Percentiles rank a stretch among this genome's conserved stretches.
Evolutionary conservation across 2,797 vertebrate species (phyloP).

Genomic region (Tamandua tetradactyla): DNA sequence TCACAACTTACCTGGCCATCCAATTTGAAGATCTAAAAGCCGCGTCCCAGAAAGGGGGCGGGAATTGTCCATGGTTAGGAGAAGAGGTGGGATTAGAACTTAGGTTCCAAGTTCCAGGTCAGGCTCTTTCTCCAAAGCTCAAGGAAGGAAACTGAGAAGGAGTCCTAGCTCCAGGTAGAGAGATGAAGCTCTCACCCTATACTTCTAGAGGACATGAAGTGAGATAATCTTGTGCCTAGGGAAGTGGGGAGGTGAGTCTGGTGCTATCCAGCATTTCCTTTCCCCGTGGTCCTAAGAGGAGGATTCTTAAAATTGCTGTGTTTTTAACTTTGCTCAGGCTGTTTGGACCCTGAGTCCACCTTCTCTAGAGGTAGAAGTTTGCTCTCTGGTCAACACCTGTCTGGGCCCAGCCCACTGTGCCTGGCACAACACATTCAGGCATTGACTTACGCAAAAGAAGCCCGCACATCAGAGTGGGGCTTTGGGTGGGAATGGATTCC

Average conservation of each 20-base stretch:
- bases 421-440: neutral
- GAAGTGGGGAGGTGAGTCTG: neutral
- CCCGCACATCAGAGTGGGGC: neutral
- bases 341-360: neutral
- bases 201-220: too few relatives aligned
- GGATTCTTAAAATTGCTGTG: neutral
- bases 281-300: neutral
- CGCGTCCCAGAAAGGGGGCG: neutral
- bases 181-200: too few relatives aligned
- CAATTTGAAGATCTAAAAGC: neutral
- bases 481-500: neutral
- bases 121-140: too few relatives aligned
- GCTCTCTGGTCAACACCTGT: neutral
- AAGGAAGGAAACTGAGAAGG: too few relatives aligned
- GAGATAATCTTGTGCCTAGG: neutral
- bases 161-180: too few relatives aligned
- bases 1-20: neutral
- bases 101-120: neutral
- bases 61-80: neutral
- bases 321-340: neutral
- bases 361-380: neutral
- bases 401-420: neutral
- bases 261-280: neutral
- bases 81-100: neutral
- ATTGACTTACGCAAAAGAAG: neutral